These are phyloP conservation scores for Cryptotermes secundus DNA, from an alignment of 1,140 invertebrate species.

Conservation along the genomic window DNA sequence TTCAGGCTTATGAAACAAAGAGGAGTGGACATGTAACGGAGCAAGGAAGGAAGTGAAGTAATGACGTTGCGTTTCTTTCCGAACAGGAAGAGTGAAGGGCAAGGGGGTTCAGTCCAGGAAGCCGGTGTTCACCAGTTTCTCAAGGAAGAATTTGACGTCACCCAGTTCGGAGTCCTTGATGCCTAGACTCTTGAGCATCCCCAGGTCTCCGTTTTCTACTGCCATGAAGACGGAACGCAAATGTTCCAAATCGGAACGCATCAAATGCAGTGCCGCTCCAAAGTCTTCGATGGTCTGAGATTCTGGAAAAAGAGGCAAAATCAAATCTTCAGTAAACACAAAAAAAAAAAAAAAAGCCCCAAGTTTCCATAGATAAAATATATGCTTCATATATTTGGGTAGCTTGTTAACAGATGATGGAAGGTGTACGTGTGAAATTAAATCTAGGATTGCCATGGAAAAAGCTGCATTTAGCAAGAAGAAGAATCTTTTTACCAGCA, in stretches of 20 bases:
- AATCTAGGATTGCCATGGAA: no score
- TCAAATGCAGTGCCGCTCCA: slow-evolving; percentile 79
- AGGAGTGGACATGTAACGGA: background rate
- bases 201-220: slow-evolving; percentile 92
- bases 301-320: slow-evolving; percentile 61
- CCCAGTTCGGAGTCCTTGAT: slow-evolving; percentile 94
- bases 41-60: background rate
- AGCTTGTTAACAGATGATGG: no score
- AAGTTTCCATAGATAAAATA: no score
- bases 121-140: slow-evolving; percentile 94
- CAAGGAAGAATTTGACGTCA: slow-evolving; percentile 96
- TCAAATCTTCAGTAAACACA: no score
- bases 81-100: background rate
- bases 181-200: slow-evolving; percentile 89
- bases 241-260: slow-evolving; percentile 86
- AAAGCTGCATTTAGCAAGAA: no score
- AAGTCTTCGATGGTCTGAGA: slow-evolving; percentile 96
- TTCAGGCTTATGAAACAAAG: background rate
- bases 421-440: no score
- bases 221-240: slow-evolving; percentile 93
- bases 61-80: background rate
- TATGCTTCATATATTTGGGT: no score
- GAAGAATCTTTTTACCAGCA: no score
- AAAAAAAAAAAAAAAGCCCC: no score
- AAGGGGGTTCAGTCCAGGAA: slow-evolving; percentile 80